phyloP scores from a whole-genome alignment of 2,888 invertebrate species.

The Nomada goodeniana region DNA sequence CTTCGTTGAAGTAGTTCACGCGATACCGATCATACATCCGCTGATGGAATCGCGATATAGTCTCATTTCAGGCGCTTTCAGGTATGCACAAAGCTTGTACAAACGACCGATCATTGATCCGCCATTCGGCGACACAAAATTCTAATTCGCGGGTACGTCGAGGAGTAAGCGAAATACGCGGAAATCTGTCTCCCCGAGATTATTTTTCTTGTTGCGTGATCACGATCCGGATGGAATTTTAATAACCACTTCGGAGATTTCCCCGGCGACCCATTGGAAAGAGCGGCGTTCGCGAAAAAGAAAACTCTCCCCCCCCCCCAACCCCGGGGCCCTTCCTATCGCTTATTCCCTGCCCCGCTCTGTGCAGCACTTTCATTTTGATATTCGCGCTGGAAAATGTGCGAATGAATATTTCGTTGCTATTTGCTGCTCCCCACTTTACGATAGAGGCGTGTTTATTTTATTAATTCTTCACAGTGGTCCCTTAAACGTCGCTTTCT shows the following conservation, averaged over 20 bases:
- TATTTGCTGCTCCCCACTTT: conserved; percentile 7
- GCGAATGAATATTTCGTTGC: conserved; percentile 31
- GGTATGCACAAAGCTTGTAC: not conserved
- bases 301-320: conserved; percentile 1
- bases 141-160: conserved; percentile 36
- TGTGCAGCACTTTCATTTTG: conserved; percentile 27
- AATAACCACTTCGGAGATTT: conserved; percentile 70
- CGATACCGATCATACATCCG: not conserved
- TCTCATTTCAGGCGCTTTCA: not conserved
- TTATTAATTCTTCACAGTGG: conserved; percentile 27
- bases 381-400: conserved; percentile 24
- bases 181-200: conserved; percentile 60
- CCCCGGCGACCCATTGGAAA: conserved; percentile 61
- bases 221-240: conserved; percentile 69
- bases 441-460: conserved; percentile 31
- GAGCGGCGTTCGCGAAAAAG: conserved; percentile 44
- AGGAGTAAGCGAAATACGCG: conserved; percentile 40
- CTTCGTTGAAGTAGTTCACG: not conserved
- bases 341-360: conserved; percentile 15
- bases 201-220: conserved; percentile 68
- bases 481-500: not conserved
- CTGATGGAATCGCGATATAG: not conserved
- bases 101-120: not conserved
- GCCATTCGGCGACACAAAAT: conserved; percentile 24
- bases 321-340: not conserved